Evolutionary conservation across 2,113 vertebrate species (phyloP).

Genomic region (Aegithalos caudatus): DNA sequence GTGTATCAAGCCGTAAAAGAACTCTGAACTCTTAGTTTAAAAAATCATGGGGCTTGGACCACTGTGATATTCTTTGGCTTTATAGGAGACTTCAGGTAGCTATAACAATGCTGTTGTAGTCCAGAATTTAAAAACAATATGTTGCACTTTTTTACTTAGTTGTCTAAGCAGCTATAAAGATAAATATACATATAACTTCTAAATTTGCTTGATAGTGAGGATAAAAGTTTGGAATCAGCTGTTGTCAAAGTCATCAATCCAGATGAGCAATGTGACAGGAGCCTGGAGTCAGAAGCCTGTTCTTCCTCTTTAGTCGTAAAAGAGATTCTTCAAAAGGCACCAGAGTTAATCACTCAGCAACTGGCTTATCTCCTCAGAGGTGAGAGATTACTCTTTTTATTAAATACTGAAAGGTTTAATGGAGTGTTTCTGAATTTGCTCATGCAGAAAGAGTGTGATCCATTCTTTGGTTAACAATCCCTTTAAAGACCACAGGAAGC

Average conservation of each 20-base stretch:
- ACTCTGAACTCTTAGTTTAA: not conserved
- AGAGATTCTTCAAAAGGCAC: conserved; percentile 91
- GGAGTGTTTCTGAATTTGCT: conserved; percentile 82
- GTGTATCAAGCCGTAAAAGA: not conserved
- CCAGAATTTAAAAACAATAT: not conserved
- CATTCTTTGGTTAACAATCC: conserved; percentile 93
- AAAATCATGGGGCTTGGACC: not conserved
- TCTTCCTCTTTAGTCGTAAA: conserved; percentile 81
- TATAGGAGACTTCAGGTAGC: not conserved
- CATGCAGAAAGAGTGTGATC: conserved; percentile 84
- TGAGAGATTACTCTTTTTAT: conserved; percentile 79
- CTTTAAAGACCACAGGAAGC: conserved; percentile 82
- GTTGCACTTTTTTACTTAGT: not conserved
- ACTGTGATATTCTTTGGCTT: not conserved
- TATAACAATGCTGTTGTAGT: not conserved
- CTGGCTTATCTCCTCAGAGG: conserved; percentile 92
- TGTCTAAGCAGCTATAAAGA: not conserved
- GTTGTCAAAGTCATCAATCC: conserved; percentile 87
- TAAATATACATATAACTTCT: not conserved
- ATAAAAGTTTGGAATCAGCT: conserved; percentile 80
- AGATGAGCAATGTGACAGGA: conserved; percentile 69
- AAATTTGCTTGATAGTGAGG: conserved; percentile 77
- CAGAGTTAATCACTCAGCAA: conserved; percentile 85
- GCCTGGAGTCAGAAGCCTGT: conserved; percentile 67
- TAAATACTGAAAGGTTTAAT: conserved; percentile 85